A percentile compares a stretch with the other conserved stretches of the same genome.
These are phyloP conservation scores for Gymnodraco acuticeps DNA, from an alignment of 2,797 vertebrate genomes.

Conservation along the genomic window DNA sequence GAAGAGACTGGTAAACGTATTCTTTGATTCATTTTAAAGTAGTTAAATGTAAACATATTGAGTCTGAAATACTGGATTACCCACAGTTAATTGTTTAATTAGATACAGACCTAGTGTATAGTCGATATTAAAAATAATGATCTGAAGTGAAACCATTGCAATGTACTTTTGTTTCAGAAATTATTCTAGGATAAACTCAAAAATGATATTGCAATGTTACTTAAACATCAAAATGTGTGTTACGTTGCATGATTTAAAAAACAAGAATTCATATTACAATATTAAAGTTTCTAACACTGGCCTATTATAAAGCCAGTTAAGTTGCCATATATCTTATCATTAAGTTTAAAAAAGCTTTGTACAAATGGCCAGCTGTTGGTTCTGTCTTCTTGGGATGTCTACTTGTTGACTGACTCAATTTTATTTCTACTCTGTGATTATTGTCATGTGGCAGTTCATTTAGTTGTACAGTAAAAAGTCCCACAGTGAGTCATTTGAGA, in stretches of 20 bases:
- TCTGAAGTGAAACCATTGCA: too few relatives aligned
- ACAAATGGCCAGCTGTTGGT: too few relatives aligned
- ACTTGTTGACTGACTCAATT: neutral
- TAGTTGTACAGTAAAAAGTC: neutral
- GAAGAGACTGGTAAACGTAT: neutral
- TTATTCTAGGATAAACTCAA: neutral
- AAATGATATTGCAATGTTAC: neutral
- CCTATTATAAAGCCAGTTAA: too few relatives aligned
- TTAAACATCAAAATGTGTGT: neutral
- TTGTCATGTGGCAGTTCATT: neutral
- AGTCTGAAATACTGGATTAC: neutral
- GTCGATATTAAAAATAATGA: neutral
- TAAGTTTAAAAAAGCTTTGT: too few relatives aligned
- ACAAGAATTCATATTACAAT: too few relatives aligned
- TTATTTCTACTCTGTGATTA: neutral
- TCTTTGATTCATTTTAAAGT: neutral
- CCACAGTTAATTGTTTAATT: neutral
- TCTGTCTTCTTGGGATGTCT: neutral
- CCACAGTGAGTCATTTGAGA: neutral
- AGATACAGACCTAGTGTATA: neutral
- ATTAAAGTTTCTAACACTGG: too few relatives aligned
- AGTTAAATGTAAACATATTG: neutral
- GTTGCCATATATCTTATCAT: too few relatives aligned
- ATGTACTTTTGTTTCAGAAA: too few relatives aligned
- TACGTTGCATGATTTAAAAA: neutral